Base-by-base conservation (phyloP, 2,113 vertebrate genomes). In the Natator depressus region DNA sequence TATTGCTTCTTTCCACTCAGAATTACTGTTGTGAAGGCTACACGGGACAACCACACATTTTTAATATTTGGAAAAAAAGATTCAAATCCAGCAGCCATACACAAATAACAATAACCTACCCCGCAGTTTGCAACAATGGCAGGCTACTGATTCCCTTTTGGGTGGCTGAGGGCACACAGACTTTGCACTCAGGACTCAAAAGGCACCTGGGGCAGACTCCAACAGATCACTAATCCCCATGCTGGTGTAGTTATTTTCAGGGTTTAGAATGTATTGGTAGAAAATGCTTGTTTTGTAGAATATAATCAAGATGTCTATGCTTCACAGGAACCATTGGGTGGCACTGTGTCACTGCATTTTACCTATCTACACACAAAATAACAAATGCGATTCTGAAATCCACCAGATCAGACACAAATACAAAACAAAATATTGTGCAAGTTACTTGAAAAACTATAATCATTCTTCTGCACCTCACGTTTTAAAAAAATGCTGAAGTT, bases 241-340 rank as follows among this genome's bases (percentile, higher is more conserved):
- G 47, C 84, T 0, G 0, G 7, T 82, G n/a, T 53, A 95, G 31
- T 51, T 51, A 38, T 11, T 80, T 78, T 24, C 75, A 47, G 13
- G 11, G 22, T 27, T 78, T 78, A 78, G 38, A 25, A 29, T 47
- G 16, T 47, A 78, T 24, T 27, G 25, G 46, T 78, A 47, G 42
- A 78, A 78, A 78, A 78, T 5, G 72, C 27, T 10, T 69, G 0
- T n/a, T 87, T 2, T 50, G 92, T 83, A 91, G 59, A 79, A 79
- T 0, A 0, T 1, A 69, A 79, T n/a, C 54, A 92, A 53, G 35
- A 7, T 4, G 42, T 78, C 81, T 84, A 46, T 89, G 65, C 82
- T 88, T 75, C 72, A 29, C 54, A 88, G 86, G 55, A 94, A 82
- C 97, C 97, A 97, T 96, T 89, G 92, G 97, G 96, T 97, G 97